Base-by-base conservation (phyloP, 2,888 invertebrate species). In the Halictus ligatus region DNA sequence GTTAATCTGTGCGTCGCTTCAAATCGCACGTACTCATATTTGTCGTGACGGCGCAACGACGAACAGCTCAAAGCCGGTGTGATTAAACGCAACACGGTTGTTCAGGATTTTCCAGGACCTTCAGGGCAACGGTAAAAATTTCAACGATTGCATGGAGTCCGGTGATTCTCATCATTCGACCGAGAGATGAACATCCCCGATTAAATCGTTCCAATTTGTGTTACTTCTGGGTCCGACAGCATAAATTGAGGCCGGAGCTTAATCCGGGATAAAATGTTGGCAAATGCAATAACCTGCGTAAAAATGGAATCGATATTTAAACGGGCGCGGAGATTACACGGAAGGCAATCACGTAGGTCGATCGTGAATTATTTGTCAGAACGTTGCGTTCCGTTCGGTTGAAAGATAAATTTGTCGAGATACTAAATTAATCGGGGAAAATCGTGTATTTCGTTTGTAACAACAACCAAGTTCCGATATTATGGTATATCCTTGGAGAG, bases 301-400 rank as follows among this genome's bases (percentile, higher is more conserved):
- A 86, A 85, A 85, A 86, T 82, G 67, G 86, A 77, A 81, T 85
- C 83, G 87, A 80, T 85, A 86, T 87, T 86, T 82, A 83, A 83
- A 85, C 72, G 69, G 81, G 82, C 71, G 35, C 50, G 75, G 77
- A 81, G 86, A 87, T 86, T 83, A 83, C 83, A 80, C 25, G 54
- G 29, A 60, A 35, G 80, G 80, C 83, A 83, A 83, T 85, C 82
- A 76, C 83, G 46, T 50, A 43, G 80, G 25, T 46, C 77, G 86
- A 78, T 80, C 77, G 78, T 86, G 86, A 83, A 80, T 86, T 86
- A 87, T 86, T 87, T 80, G 83, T 83, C 80, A 75, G 73, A 73
- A 40, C 43, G 79, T 74, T 46, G 60, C 76, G 73, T 85, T 86
- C 72, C 82, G 72, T 80, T 67, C 75, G 64, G 48, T 29, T 43